Evolutionary conservation across 2,888 invertebrate genomes (phyloP).

Genomic region (Athalia rosae): DNA sequence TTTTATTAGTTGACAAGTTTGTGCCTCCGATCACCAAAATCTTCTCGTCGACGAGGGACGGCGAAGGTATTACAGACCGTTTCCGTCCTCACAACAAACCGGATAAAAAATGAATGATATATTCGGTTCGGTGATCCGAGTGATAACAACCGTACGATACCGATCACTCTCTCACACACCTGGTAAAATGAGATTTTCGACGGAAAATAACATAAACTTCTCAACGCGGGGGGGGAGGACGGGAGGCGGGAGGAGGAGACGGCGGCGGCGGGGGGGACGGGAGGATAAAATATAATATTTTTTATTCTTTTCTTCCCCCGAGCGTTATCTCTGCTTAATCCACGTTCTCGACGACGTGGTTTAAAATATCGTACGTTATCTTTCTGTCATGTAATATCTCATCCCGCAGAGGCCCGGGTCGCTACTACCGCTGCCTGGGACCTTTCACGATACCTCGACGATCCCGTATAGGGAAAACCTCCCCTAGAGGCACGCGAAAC

Average conservation of each 20-base stretch:
- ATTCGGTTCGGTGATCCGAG: too few relatives aligned
- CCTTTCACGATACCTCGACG: slow-evolving; percentile 37
- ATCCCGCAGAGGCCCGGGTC: slow-evolving; percentile 39
- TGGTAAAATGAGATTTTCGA: too few relatives aligned
- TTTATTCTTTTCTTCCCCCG: neutral
- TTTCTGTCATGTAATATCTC: slow-evolving; percentile 14
- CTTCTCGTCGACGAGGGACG: neutral
- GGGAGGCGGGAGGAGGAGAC: too few relatives aligned
- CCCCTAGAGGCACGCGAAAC: slow-evolving; percentile 17
- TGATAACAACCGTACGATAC: too few relatives aligned
- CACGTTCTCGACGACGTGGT: slow-evolving; percentile 18
- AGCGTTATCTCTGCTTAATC: neutral
- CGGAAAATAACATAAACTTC: too few relatives aligned
- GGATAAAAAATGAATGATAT: neutral
- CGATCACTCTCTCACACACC: too few relatives aligned
- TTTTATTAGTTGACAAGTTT: neutral
- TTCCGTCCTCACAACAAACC: slow-evolving; percentile 1
- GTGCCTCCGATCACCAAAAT: slow-evolving; percentile 3
- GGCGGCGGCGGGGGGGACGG: too few relatives aligned
- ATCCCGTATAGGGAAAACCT: slow-evolving; percentile 32
- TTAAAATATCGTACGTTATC: slow-evolving; percentile 6
- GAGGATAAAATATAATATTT: neutral
- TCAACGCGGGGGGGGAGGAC: too few relatives aligned
- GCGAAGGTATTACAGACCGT: neutral
- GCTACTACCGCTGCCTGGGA: slow-evolving; percentile 43